Conservation (phyloP, 1,140 invertebrate species). For the Neuroterus valhalla region DNA sequence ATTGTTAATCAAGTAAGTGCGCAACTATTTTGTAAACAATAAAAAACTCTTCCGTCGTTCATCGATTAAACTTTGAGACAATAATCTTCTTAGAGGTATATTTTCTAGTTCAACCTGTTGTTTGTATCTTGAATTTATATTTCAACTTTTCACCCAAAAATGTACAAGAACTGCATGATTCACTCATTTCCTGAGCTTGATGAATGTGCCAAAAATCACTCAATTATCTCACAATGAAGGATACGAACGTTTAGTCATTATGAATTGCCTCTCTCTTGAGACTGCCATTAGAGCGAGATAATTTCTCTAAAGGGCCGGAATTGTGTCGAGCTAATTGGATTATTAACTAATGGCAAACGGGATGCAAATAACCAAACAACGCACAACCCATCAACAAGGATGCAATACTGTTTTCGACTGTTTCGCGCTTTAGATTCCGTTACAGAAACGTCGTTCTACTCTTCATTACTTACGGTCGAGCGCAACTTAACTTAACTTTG, state of each 20-base stretch:
- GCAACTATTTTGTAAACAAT: too few relatives aligned
- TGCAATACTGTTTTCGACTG: not conserved
- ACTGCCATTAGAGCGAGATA: not conserved
- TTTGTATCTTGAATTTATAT: too few relatives aligned
- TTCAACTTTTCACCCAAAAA: too few relatives aligned
- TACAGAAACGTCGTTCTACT: not conserved
- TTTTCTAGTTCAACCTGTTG: too few relatives aligned
- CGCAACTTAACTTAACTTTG: not conserved
- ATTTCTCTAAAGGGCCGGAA: slow-evolving; percentile 1
- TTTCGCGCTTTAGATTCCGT: not conserved
- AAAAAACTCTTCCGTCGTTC: too few relatives aligned
- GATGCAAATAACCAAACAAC: slow-evolving; percentile 48
- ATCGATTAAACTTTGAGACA: too few relatives aligned
- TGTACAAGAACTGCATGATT: too few relatives aligned
- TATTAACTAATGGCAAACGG: slow-evolving; percentile 50
- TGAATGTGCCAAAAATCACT: too few relatives aligned
- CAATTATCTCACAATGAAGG: too few relatives aligned
- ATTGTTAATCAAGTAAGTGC: too few relatives aligned
- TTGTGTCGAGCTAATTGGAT: slow-evolving; percentile 45
- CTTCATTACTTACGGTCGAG: not conserved
- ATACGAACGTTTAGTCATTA: not conserved
- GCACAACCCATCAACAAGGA: slow-evolving; percentile 28
- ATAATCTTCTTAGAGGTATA: too few relatives aligned
- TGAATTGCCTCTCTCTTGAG: not conserved
- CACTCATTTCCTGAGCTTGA: too few relatives aligned